Evolutionary conservation across 2,888 invertebrate species (phyloP).

Genomic region (Callinectes sapidus): DNA sequence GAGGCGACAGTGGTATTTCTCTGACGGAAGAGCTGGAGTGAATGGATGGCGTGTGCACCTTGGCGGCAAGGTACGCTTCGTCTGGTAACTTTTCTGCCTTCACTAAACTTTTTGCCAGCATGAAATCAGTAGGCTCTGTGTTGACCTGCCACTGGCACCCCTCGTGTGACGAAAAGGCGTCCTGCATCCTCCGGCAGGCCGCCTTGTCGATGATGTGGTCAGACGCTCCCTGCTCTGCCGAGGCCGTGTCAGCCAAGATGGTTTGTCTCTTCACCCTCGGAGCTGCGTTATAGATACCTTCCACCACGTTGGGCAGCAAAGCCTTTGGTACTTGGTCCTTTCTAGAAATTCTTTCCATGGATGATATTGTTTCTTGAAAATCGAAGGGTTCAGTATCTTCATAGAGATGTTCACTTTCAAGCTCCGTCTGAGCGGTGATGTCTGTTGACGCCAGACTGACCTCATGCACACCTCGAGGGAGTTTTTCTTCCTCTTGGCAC

Average conservation of each 20-base stretch:
- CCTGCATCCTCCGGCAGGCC: slow-evolving; percentile 31
- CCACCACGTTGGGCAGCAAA: slow-evolving; percentile 10
- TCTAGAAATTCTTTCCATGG: background rate
- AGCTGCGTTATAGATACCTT: background rate
- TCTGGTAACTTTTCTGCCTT: background rate
- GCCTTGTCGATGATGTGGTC: background rate
- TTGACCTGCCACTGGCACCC: background rate
- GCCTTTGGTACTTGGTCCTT: background rate
- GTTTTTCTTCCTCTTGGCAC: background rate
- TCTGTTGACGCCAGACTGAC: background rate
- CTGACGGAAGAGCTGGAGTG: background rate
- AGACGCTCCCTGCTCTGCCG: background rate
- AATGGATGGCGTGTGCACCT: background rate
- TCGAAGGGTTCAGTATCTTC: slow-evolving; percentile 2
- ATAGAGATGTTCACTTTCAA: slow-evolving; percentile 27
- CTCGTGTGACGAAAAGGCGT: background rate
- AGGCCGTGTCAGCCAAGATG: background rate
- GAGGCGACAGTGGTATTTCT: background rate
- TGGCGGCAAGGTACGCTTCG: background rate
- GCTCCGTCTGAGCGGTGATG: background rate
- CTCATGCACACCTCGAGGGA: background rate
- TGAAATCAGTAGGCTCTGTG: background rate
- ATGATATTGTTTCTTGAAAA: background rate
- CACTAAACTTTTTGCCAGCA: background rate
- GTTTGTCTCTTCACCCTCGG: background rate